phyloP scores from a whole-genome alignment of 37 sponge, comb jelly and placozoan genomes.

The Cladorhizidae sp. region DNA sequence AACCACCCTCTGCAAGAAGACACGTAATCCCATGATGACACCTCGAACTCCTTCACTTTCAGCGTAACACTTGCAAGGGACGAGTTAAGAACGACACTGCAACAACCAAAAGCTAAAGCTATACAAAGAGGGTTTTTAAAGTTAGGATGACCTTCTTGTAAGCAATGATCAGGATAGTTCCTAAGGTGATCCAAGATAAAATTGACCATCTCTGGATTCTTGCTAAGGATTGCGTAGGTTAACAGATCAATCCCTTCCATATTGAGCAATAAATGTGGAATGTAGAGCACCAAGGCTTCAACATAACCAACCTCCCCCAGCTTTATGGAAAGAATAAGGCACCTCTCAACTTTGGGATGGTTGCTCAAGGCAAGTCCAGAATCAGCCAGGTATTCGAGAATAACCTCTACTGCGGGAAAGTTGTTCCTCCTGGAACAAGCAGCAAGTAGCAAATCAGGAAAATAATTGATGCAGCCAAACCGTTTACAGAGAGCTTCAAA shows the following conservation, averaged over 20 bases:
- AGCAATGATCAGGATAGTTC: slow-evolving; percentile 1
- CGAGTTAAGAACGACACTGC: not conserved
- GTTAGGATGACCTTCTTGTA: not conserved
- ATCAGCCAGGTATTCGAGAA: slow-evolving; percentile 13
- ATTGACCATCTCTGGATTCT: slow-evolving; percentile 15
- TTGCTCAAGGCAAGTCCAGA: not conserved
- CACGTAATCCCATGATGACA: not conserved
- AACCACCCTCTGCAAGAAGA: slow-evolving; percentile 15
- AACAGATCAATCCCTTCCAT: not conserved
- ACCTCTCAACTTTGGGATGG: not conserved
- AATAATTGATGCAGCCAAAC: not conserved
- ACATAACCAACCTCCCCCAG: not conserved
- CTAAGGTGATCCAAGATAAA: slow-evolving; percentile 3
- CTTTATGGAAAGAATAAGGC: not conserved
- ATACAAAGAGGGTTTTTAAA: slow-evolving; percentile 18
- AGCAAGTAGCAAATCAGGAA: not conserved
- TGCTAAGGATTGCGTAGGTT: slow-evolving; percentile 24
- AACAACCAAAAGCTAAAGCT: slow-evolving; percentile 41
- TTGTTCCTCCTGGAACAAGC: slow-evolving; percentile 4
- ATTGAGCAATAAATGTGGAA: not conserved
- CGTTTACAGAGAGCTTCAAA: not conserved
- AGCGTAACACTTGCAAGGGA: not conserved
- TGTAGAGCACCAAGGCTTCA: not conserved
- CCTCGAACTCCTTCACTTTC: not conserved
- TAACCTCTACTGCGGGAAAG: not conserved